Evolutionary conservation across 2,113 vertebrate species (phyloP).

Genomic region (Peucedramus taeniatus): DNA sequence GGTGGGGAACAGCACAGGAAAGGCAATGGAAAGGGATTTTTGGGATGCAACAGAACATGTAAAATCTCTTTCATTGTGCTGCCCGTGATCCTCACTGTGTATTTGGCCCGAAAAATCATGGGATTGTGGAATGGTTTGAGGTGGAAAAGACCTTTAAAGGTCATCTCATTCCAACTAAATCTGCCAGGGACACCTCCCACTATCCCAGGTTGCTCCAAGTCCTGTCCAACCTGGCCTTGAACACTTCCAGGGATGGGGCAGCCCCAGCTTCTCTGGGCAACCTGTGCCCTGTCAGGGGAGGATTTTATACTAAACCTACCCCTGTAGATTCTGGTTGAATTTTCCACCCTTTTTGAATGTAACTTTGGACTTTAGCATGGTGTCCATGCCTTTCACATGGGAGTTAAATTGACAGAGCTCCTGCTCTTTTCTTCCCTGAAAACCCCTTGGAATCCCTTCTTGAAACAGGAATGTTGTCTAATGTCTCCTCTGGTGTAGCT

Average conservation of each 20-base stretch:
- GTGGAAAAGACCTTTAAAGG: not conserved
- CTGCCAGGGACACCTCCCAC: not conserved
- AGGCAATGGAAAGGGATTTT: not conserved
- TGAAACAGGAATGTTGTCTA: not conserved
- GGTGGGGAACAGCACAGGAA: not conserved
- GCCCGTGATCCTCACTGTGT: not conserved
- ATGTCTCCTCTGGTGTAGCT: not conserved
- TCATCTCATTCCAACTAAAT: not conserved
- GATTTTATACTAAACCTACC: not conserved
- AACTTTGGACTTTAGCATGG: not conserved
- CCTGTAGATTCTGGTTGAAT: not conserved
- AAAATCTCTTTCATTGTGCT: not conserved
- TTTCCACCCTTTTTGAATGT: not conserved
- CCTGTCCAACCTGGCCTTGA: rapidly evolving
- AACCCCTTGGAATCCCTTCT: not conserved
- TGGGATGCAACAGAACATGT: rapidly evolving
- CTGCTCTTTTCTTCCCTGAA: not conserved
- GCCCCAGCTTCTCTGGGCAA: not conserved
- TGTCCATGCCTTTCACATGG: not conserved
- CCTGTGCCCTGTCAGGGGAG: not conserved
- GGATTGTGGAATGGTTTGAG: not conserved
- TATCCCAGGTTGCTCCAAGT: not conserved
- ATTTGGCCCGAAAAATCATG: not conserved
- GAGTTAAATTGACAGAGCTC: not conserved
- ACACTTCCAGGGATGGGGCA: not conserved